A percentile compares a stretch with the other conserved stretches of the same genome.
Conservation (phyloP, 2,888 invertebrate genomes). For the Acanthosepion lycidas region DNA sequence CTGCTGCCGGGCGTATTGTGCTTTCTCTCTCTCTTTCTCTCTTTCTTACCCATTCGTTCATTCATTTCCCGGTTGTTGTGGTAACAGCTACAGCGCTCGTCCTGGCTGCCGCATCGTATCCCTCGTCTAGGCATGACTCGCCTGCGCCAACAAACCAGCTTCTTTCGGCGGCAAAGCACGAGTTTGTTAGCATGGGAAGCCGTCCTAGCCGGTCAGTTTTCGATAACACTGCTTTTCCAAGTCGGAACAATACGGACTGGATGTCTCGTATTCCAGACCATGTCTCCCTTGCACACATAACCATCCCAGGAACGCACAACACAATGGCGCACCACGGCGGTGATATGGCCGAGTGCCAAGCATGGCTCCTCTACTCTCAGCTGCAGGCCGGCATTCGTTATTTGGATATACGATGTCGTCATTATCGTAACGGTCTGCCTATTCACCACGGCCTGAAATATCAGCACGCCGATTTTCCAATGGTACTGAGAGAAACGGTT, state of each 20-base stretch:
- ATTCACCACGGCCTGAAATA: constrained; percentile 42
- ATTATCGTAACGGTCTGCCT: constrained; percentile 37
- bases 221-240: background rate
- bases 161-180: background rate
- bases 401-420: constrained; percentile 39
- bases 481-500: constrained; percentile 18
- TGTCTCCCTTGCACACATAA: background rate
- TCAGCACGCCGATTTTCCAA: constrained; percentile 41
- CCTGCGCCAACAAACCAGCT: background rate
- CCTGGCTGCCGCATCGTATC: background rate
- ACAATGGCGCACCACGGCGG: constrained; percentile 43
- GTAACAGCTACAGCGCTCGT: background rate
- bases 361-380: constrained; percentile 3
- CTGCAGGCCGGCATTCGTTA: constrained; percentile 42
- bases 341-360: constrained; percentile 39
- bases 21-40: background rate
- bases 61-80: background rate
- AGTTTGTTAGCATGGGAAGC: background rate
- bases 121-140: background rate
- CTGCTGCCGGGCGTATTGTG: background rate
- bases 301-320: constrained; percentile 39
- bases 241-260: constrained; percentile 43
- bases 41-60: background rate
- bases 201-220: background rate
- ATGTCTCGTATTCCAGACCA: constrained; percentile 41